Conservation (phyloP, 2,797 vertebrate species). For the Rhodeus uyekii region DNA sequence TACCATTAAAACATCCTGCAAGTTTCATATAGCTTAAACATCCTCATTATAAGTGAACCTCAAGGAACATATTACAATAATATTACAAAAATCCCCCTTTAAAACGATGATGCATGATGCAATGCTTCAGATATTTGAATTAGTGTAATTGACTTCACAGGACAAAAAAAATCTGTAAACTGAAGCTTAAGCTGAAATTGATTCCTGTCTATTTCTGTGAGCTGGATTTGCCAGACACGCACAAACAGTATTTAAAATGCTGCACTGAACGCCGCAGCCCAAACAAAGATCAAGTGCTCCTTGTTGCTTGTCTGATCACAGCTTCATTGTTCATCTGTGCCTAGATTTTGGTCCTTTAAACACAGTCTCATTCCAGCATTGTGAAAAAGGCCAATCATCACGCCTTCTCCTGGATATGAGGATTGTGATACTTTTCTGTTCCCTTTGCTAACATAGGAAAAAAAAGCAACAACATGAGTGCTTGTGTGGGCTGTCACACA, state of each 20-base stretch:
- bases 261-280: not conserved
- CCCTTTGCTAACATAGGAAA: not conserved
- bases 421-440: constrained; percentile 22
- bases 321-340: constrained; percentile 48
- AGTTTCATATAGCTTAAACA: not conserved
- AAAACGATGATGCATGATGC: not conserved
- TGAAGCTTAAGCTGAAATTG: not conserved
- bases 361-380: constrained; percentile 14
- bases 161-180: not conserved
- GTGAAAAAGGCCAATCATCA: constrained; percentile 22
- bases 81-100: not conserved
- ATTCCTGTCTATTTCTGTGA: not conserved
- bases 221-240: not conserved
- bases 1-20: not conserved
- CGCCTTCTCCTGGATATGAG: constrained; percentile 3
- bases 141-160: not conserved
- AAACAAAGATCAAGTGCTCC: constrained; percentile 47
- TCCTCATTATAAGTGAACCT: not conserved
- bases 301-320: constrained; percentile 48
- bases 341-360: constrained; percentile 14
- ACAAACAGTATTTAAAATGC: not conserved
- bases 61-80: not conserved
- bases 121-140: not conserved
- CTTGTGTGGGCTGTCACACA: constrained; percentile 3
- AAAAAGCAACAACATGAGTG: not conserved